These are phyloP conservation scores for Passer domesticus DNA, from an alignment of 2,113 vertebrate genomes.

Conservation along the genomic window DNA sequence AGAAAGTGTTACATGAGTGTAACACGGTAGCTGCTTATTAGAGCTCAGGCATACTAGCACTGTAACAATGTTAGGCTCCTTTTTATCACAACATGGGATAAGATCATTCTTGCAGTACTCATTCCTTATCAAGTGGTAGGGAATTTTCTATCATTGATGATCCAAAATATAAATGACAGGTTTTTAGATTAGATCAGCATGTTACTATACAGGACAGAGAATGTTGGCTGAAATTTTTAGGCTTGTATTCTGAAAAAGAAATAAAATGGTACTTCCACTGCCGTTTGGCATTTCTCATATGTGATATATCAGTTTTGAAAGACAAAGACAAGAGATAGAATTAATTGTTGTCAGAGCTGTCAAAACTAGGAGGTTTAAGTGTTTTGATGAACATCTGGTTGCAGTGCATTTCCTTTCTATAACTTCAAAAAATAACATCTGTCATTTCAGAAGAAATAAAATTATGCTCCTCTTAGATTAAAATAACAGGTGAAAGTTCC, in stretches of 20 bases:
- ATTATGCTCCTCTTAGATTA: background rate
- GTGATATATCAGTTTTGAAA: background rate
- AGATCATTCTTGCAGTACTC: background rate
- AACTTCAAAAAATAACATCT: background rate
- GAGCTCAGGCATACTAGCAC: background rate
- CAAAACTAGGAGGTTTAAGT: background rate
- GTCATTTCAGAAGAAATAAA: background rate
- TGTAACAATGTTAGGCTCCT: rapidly evolving
- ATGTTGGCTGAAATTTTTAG: background rate
- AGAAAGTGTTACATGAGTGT: background rate
- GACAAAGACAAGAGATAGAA: background rate
- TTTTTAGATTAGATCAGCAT: background rate
- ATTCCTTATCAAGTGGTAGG: background rate
- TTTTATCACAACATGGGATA: background rate
- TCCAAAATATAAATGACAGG: background rate
- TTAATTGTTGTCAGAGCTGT: background rate
- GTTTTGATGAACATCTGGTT: background rate
- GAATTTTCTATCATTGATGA: background rate
- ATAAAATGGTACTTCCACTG: background rate
- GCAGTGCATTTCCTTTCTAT: background rate
- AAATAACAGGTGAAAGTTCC: constrained; percentile 6
- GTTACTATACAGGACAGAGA: background rate
- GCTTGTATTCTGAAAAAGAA: background rate
- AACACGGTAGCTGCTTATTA: background rate
- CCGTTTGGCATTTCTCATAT: background rate